A percentile compares a stretch with the other conserved stretches of the same genome.
Evolutionary conservation across 2,797 vertebrate genomes (phyloP).

Genomic region (Myiotriccus ornatus): DNA sequence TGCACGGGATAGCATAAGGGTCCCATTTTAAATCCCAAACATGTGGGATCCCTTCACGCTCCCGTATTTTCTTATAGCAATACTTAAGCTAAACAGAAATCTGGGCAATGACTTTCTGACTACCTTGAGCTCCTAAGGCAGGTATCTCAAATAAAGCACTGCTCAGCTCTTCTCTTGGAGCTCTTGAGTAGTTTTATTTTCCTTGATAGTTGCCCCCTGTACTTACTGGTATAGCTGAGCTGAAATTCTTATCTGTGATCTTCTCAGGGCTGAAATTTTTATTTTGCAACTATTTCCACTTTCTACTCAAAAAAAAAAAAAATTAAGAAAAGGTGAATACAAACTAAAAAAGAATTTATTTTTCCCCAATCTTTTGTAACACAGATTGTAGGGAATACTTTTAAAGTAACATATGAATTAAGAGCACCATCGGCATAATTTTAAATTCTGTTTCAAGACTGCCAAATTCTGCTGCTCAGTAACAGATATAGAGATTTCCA

Average conservation of each 20-base stretch:
- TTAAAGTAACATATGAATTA: neutral
- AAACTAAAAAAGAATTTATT: neutral
- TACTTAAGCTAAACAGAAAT: neutral
- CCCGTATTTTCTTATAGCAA: neutral
- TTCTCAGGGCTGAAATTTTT: neutral
- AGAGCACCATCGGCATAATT: neutral
- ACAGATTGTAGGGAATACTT: neutral
- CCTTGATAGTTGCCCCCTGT: neutral
- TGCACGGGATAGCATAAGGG: neutral
- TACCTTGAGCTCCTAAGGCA: neutral
- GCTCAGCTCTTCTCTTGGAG: neutral
- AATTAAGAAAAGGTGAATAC: neutral
- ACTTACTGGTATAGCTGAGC: neutral
- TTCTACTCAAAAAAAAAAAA: neutral
- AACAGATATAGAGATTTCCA: neutral
- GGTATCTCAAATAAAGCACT: neutral
- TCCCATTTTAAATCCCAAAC: neutral
- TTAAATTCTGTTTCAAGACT: neutral
- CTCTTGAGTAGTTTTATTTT: neutral
- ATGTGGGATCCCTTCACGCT: neutral
- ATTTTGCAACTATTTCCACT: neutral
- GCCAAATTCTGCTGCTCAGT: conserved; percentile 1
- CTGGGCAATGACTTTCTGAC: neutral
- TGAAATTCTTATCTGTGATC: neutral
- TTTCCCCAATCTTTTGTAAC: neutral